Evolutionary conservation across 2,888 invertebrate species (phyloP).

Genomic region (Hydrotaea diabolus): DNA sequence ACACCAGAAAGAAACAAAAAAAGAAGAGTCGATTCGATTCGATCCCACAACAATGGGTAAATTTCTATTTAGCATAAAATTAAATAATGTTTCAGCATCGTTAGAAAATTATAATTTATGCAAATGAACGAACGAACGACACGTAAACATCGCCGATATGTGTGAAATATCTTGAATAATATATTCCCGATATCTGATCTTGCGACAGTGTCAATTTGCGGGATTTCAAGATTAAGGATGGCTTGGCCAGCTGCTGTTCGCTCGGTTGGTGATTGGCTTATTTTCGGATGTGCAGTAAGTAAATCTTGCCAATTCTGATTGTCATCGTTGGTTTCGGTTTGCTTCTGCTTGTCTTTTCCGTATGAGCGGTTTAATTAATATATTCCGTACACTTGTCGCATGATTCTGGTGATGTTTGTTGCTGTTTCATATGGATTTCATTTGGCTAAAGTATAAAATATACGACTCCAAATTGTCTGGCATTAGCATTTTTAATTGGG

Average conservation of each 20-base stretch:
- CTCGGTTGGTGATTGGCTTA: too few species aligned
- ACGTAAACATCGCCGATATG: neutral
- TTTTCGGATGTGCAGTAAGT: neutral
- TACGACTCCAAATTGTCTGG: slow-evolving; percentile 27
- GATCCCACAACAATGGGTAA: neutral
- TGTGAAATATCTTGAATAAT: slow-evolving; percentile 11
- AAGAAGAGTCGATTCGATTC: too few species aligned
- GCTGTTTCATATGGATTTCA: neutral
- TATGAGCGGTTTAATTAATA: neutral
- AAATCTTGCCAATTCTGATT: neutral
- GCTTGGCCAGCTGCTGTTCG: too few species aligned
- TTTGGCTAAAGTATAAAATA: slow-evolving; percentile 15
- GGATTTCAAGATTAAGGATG: neutral
- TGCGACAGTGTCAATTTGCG: neutral
- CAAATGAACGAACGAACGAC: neutral
- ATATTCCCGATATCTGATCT: neutral
- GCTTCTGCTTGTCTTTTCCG: neutral
- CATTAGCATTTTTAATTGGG: slow-evolving; percentile 38
- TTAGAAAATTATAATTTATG: slow-evolving; percentile 23
- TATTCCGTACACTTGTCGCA: neutral
- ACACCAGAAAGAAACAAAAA: too few species aligned
- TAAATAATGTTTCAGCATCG: neutral
- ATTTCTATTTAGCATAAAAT: slow-evolving; percentile 14
- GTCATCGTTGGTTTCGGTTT: neutral
- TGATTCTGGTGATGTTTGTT: neutral